Evolutionary conservation across 2,797 vertebrate species (phyloP).

Genomic region (Hyperoplus lanceolatus): DNA sequence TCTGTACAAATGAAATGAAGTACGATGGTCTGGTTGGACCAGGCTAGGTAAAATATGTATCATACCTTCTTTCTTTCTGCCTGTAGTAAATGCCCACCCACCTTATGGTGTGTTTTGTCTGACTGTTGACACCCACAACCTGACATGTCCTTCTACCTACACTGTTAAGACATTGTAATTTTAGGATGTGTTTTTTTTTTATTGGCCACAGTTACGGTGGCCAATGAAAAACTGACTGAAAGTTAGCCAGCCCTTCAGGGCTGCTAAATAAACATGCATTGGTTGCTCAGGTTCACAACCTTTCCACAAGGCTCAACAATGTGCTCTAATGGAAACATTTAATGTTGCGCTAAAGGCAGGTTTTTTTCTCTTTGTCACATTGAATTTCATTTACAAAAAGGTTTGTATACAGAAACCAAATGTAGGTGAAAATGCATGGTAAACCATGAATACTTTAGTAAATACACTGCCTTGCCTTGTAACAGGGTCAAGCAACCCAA

Average conservation of each 20-base stretch:
- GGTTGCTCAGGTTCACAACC: constrained; percentile 79
- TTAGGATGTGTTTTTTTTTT: constrained; percentile 53
- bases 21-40: too few species aligned
- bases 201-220: constrained; percentile 36
- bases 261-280: constrained; percentile 85
- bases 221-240: constrained; percentile 59
- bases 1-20: too few species aligned
- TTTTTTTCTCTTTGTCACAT: constrained; percentile 56
- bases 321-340: constrained; percentile 80
- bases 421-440: constrained; percentile 67
- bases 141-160: constrained; percentile 38
- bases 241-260: constrained; percentile 65
- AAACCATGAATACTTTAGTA: constrained; percentile 75
- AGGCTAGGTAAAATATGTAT: not conserved
- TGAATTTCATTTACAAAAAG: constrained; percentile 73
- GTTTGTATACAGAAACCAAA: constrained; percentile 57
- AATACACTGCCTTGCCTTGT: constrained; percentile 73
- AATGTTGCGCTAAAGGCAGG: constrained; percentile 64
- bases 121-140: constrained; percentile 59
- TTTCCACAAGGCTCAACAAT: constrained; percentile 71
- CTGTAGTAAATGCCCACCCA: constrained; percentile 13
- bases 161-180: constrained; percentile 68
- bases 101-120: constrained; percentile 37
- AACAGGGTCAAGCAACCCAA: constrained; percentile 70
- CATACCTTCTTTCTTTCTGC: constrained; percentile 21